These are phyloP conservation scores for Ophthalmolycus amberensis DNA, from an alignment of 2,113 vertebrate species.

Conservation along the genomic window DNA sequence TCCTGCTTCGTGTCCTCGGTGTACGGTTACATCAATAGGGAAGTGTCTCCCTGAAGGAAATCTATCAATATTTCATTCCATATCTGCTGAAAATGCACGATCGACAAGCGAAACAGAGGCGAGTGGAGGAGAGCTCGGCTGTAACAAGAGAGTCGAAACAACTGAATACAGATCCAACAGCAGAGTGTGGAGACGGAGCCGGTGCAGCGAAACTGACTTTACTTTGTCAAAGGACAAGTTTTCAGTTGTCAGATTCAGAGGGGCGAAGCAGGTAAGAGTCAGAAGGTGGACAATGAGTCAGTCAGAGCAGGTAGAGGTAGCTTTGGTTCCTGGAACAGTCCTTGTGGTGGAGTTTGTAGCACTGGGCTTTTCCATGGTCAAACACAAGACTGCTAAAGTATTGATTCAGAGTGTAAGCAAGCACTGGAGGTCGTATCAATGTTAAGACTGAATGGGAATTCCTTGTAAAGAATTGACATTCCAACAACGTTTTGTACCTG, in stretches of 20 bases:
- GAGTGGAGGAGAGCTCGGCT: slow-evolving; percentile 24
- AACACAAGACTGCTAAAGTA: neutral
- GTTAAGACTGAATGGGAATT: neutral
- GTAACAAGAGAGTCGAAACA: slow-evolving; percentile 9
- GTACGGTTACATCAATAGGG: slow-evolving; percentile 44
- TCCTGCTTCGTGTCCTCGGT: slow-evolving; percentile 48
- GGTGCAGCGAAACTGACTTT: slow-evolving; percentile 21
- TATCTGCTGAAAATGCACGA: slow-evolving; percentile 56
- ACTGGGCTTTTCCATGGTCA: neutral
- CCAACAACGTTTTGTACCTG: neutral
- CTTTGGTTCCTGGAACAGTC: neutral
- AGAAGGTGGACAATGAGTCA: neutral
- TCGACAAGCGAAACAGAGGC: slow-evolving; percentile 25
- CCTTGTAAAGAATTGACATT: neutral
- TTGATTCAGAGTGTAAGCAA: neutral
- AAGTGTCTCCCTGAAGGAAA: slow-evolving; percentile 54
- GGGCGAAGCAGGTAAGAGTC: neutral
- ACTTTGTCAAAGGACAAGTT: slow-evolving; percentile 16
- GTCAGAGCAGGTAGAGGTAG: neutral
- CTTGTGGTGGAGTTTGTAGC: neutral
- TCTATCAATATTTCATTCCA: slow-evolving; percentile 67
- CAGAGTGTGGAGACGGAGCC: slow-evolving; percentile 7
- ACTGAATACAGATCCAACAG: slow-evolving; percentile 44
- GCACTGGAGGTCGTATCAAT: neutral
- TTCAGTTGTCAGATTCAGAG: slow-evolving; percentile 1